Base-by-base conservation (phyloP, 2,113 vertebrate species). In the Lophura nycthemera region DNA sequence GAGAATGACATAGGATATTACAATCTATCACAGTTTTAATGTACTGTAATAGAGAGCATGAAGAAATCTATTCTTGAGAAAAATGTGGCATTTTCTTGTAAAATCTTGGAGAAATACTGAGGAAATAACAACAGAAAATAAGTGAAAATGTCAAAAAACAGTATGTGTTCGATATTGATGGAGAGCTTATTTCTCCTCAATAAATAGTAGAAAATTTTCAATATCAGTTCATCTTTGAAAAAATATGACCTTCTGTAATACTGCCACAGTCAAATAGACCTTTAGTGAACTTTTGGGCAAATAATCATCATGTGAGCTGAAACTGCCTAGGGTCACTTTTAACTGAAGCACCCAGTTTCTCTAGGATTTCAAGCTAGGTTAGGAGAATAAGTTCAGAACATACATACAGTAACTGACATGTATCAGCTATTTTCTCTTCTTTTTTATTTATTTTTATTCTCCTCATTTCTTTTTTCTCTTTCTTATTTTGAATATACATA, bases 211-310 rank as follows among this genome's bases (percentile, higher is more conserved):
- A 95, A 91, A 67, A 13, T 77, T 13, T 69, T 93, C 24, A 87
- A 84, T 87, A 93, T 40, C 22, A 80, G 47, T 83, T 95, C 38
- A 42, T 27, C 61, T 86, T 84, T 59, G 54, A 56, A 79, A 90
- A 85, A 87, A 40, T 85, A 71, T 70, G 74, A 90, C 64, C 70
- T 82, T 48, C 30, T 86, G 30, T 81, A 86, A 60, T 60, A 40
- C 7, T 86, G 64, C 27, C 25, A 88, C 60, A 63, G 66, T 87
- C 67, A 91, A 67, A 72, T 3, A 88, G 59, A 90, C 42, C 88
- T 96, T 70, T 52, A 22, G 27, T 88, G 48, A 96, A 86, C 75
- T 92, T 65, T 50, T 97, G 61, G 89, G 61, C 56, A 96, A 93
- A 86, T 86, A 96, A 96, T 90, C 71, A 71, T 64, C 57, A 73